Percentiles rank a stretch among this genome's conserved stretches.
phyloP scores from a whole-genome alignment of 2,797 vertebrate species.

The Jordanella pulchra region DNA sequence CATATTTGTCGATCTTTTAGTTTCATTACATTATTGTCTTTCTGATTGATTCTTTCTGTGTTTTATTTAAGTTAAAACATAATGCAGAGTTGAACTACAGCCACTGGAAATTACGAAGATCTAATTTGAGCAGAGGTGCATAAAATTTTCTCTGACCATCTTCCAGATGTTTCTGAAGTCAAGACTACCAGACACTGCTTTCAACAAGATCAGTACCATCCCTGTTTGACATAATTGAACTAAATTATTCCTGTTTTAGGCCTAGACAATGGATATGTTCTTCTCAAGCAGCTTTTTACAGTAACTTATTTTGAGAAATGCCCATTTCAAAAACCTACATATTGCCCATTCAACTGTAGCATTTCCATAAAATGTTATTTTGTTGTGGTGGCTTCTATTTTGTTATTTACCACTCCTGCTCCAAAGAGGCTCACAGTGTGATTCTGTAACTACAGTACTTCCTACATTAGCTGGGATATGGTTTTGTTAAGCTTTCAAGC shows the following conservation, averaged over 20 bases:
- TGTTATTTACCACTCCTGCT: background rate
- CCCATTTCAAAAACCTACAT: background rate
- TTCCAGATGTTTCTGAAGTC: too few species aligned
- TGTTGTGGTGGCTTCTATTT: background rate
- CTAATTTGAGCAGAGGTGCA: too few species aligned
- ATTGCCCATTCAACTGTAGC: background rate
- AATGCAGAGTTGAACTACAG: background rate
- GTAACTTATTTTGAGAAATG: background rate
- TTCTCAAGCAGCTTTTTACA: background rate
- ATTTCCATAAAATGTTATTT: background rate
- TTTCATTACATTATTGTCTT: slow-evolving; percentile 10
- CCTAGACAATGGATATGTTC: background rate
- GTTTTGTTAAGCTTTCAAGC: background rate
- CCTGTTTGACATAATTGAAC: background rate
- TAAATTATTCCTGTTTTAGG: background rate
- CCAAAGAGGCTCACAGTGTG: background rate
- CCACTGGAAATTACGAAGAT: background rate
- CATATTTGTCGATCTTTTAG: slow-evolving; percentile 14
- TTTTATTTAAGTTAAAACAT: background rate
- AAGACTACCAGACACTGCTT: too few species aligned
- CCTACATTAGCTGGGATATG: background rate
- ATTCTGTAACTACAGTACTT: background rate
- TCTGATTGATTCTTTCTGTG: slow-evolving; percentile 8
- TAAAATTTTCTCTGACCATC: too few species aligned
- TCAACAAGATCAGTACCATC: too few species aligned